phyloP scores from a whole-genome alignment of 2,113 vertebrate genomes.

The Lonchura striata region DNA sequence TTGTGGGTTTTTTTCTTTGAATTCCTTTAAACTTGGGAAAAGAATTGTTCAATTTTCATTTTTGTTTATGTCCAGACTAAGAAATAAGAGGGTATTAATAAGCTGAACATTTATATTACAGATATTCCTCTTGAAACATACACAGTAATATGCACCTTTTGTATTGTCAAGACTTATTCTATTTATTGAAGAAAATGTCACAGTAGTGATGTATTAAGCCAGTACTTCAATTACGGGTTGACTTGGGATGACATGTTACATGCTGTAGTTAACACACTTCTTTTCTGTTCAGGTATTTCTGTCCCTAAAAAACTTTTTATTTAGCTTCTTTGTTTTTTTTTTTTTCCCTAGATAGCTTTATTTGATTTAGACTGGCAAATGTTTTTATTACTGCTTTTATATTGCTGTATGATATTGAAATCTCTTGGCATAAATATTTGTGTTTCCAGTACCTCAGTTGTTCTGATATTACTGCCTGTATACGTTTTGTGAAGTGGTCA shows the following conservation, averaged over 20 bases:
- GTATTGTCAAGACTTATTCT: constrained; percentile 81
- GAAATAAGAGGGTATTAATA: constrained; percentile 69
- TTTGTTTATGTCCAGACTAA: constrained; percentile 67
- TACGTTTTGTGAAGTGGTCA: constrained; percentile 93
- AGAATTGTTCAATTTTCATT: constrained; percentile 63
- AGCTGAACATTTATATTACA: constrained; percentile 76
- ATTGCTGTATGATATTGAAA: constrained; percentile 83
- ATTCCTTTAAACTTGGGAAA: constrained; percentile 59
- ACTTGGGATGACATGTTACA: constrained; percentile 85
- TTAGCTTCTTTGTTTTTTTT: constrained; percentile 64
- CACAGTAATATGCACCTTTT: constrained; percentile 81
- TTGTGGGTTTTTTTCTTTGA: constrained; percentile 13
- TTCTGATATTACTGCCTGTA: constrained; percentile 91
- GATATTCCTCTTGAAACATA: constrained; percentile 76
- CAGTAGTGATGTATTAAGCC: constrained; percentile 86
- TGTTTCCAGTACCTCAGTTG: constrained; percentile 92
- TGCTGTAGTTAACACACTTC: constrained; percentile 81
- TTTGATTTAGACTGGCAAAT: constrained; percentile 81
- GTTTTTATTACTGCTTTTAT: constrained; percentile 78
- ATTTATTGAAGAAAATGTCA: constrained; percentile 88
- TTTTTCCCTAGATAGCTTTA: constrained; percentile 74
- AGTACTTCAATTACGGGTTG: constrained; percentile 88
- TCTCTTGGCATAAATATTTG: constrained; percentile 87
- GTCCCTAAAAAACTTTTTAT: constrained; percentile 77
- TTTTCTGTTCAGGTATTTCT: constrained; percentile 78